A percentile compares a stretch with the other conserved stretches of the same genome.
Conservation (phyloP, 2,113 vertebrate genomes). For the Choloepus hoffmanni region DNA sequence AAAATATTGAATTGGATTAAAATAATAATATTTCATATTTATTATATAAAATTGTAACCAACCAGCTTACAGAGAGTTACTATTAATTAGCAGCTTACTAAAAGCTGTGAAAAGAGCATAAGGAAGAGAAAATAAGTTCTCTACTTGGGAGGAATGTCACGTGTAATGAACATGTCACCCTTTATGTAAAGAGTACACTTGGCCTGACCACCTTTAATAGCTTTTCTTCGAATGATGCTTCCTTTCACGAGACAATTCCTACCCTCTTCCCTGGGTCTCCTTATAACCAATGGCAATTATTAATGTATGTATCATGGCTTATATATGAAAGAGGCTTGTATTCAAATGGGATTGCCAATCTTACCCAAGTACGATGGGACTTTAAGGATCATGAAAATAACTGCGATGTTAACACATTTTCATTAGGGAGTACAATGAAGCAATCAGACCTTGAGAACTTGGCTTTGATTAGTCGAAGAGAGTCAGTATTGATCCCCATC, state of each 20-base stretch:
- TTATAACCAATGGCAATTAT: background rate
- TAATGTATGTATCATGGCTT: background rate
- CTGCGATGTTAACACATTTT: background rate
- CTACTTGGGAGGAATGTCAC: background rate
- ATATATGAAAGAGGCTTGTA: background rate
- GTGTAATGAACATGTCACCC: background rate
- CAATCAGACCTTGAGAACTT: background rate
- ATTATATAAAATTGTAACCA: background rate
- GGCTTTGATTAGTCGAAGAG: background rate
- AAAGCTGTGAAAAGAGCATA: background rate
- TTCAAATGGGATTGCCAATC: conserved; percentile 23
- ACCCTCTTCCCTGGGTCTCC: background rate
- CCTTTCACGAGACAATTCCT: background rate
- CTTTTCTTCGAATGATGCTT: conserved; percentile 11
- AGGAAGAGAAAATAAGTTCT: conserved; percentile 5
- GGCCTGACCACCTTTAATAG: background rate
- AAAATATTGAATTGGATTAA: conserved; percentile 31
- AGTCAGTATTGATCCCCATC: background rate
- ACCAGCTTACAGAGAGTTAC: background rate
- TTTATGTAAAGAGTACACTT: background rate
- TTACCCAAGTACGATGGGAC: conserved; percentile 15
- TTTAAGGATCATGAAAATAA: conserved; percentile 35
- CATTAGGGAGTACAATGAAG: background rate
- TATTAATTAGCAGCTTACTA: background rate
- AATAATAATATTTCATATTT: conserved; percentile 30